Evolutionary conservation across 2,888 invertebrate species (phyloP), one percentile per base, ranked within the genome.

Genomic region (Cephus spinipes): DNA sequence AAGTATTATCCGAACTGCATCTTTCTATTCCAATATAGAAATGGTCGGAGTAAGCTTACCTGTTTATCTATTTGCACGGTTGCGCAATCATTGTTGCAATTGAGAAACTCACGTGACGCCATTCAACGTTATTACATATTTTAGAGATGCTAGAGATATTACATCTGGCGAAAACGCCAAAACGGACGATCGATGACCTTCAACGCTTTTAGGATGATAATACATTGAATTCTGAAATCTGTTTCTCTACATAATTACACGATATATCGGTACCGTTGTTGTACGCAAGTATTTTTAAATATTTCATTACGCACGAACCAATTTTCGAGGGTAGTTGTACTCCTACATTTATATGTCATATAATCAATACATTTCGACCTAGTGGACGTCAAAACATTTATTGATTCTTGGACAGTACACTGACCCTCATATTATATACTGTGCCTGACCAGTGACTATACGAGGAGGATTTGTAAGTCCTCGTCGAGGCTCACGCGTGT

Each of bases 1-100:
- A n/a, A 9, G n/a, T 73, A 79, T 69, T 36, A 32, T 76, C 69
- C 30, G n/a, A 68, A 76, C 55, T 33, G 68, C 77, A 79, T 79
- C 80, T 77, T 79, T 74, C 34, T n/a, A 40, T 69, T 69, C 73
- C 71, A 30, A 12, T 12, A n/a, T 33, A 34, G 69, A 73, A 35
- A 35, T 30, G 73, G 36, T 23, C 23, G 23, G 9, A 55, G 55
- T 23, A 55, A 23, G 55, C 55, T 55, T 55, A 55, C 55, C 23
- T 55, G 55, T 55, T 55, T 55, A 55, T 55, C 55, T 23, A 23
- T 55, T 55, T 55, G 9, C 55, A 55, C 1, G 23, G 23, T 55
- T 55, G 2, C 23, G 55, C 55, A 55, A 55, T 55, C 9, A 55
- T 55, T 55, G 2, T 55, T 23, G 55, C 23, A 55, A 55, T 9